Percentiles rank a stretch among this genome's conserved stretches.
phyloP scores from a whole-genome alignment of 2,888 invertebrate species.

The Brassicogethes aeneus region DNA sequence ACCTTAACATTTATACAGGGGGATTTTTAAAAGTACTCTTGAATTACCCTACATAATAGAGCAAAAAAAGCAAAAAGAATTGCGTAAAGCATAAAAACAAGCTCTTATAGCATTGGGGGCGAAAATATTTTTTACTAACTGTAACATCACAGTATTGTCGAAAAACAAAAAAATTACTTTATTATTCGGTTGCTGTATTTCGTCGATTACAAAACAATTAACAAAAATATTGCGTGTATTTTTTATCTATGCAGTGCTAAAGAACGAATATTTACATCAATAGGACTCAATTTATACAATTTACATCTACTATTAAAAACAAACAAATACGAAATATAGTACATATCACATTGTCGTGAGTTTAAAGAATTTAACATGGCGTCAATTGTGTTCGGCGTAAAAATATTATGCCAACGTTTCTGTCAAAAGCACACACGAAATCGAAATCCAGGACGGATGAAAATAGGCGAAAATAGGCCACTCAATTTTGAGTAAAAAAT shows the following conservation, averaged over 20 bases:
- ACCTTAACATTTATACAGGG: too few species aligned
- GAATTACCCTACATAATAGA: too few species aligned
- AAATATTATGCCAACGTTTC: conserved; percentile 14
- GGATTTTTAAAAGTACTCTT: too few species aligned
- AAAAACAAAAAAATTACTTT: conserved; percentile 14
- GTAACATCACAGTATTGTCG: conserved; percentile 20
- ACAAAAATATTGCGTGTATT: conserved; percentile 15
- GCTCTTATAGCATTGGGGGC: too few species aligned
- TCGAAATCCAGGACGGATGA: conserved; percentile 20
- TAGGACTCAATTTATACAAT: conserved; percentile 19
- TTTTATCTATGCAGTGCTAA: conserved; percentile 17
- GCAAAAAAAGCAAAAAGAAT: too few species aligned
- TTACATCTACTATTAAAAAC: conserved; percentile 18
- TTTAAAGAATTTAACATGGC: conserved; percentile 18
- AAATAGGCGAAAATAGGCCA: conserved; percentile 16
- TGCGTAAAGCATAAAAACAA: too few species aligned
- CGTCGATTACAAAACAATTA: conserved; percentile 12
- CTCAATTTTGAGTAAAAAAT: conserved; percentile 9
- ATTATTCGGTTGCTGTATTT: conserved; percentile 14
- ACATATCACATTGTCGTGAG: conserved; percentile 31
- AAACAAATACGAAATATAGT: conserved; percentile 22
- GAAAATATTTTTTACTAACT: conserved; percentile 11
- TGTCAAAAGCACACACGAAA: too few species aligned
- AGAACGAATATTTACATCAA: conserved; percentile 16
- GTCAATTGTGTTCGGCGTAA: conserved; percentile 17